Percentiles rank a stretch among this genome's conserved stretches.
These are phyloP conservation scores for Chelidonichthys spinosus DNA, from an alignment of 2,797 vertebrate genomes.

Conservation along the genomic window DNA sequence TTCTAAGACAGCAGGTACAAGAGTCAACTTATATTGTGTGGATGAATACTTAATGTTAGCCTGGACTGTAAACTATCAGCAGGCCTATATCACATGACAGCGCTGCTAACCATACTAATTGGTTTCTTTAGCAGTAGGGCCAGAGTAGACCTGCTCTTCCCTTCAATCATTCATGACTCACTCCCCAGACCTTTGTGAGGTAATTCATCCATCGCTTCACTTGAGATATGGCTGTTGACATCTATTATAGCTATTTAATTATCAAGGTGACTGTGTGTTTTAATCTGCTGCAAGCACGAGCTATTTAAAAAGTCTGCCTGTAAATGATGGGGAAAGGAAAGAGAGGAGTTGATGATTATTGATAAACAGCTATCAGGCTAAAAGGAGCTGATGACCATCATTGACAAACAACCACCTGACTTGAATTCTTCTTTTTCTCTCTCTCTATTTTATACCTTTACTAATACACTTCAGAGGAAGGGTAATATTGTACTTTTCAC, in stretches of 20 bases:
- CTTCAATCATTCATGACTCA: constrained; percentile 76
- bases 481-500: neutral
- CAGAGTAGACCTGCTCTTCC: constrained; percentile 24
- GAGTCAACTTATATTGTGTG: constrained; percentile 9
- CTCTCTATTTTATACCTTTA: too few species aligned
- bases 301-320: neutral
- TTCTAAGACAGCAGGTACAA: constrained; percentile 17
- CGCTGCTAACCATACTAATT: constrained; percentile 50
- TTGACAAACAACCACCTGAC: neutral
- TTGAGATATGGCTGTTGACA: constrained; percentile 23
- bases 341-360: neutral
- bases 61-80: constrained; percentile 38
- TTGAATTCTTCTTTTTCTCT: neutral
- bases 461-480: neutral
- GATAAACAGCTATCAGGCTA: too few species aligned
- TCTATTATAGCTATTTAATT: constrained; percentile 17
- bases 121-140: constrained; percentile 53
- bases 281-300: neutral
- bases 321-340: neutral
- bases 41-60: constrained; percentile 60
- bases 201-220: constrained; percentile 47
- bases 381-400: neutral
- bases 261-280: constrained; percentile 8
- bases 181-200: constrained; percentile 43
- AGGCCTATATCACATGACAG: constrained; percentile 54